phyloP scores from a whole-genome alignment of 2,888 invertebrate species.

The Spisula solida region DNA sequence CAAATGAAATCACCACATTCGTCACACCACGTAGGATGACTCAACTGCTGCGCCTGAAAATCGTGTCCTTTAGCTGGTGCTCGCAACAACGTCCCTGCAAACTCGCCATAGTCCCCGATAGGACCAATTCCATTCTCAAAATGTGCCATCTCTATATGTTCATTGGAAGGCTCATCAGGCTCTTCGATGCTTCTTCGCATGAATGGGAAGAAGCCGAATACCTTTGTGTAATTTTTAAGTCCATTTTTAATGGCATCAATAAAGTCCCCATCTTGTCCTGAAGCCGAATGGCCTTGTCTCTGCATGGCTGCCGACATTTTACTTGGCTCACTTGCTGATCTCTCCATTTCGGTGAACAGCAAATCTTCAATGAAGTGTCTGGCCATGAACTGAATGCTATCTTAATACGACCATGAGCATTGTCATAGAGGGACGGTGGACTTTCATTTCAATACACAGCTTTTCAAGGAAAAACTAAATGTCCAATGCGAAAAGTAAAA shows the following conservation, averaged over 20 bases:
- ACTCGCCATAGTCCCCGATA: slow-evolving; percentile 54
- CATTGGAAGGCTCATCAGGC: slow-evolving; percentile 53
- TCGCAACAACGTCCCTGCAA: slow-evolving; percentile 62
- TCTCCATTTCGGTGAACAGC: slow-evolving; percentile 72
- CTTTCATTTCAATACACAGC: slow-evolving; percentile 12
- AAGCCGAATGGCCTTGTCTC: slow-evolving; percentile 37
- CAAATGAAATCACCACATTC: slow-evolving; percentile 89
- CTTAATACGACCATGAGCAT: not conserved
- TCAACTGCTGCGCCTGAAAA: slow-evolving; percentile 80
- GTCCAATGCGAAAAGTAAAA: not conserved
- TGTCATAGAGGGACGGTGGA: not conserved
- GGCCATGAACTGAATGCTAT: slow-evolving; percentile 64
- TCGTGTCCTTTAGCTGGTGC: slow-evolving; percentile 79
- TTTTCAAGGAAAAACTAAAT: not conserved
- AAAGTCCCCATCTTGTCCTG: slow-evolving; percentile 67
- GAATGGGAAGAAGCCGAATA: slow-evolving; percentile 70
- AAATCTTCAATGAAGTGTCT: slow-evolving; percentile 72
- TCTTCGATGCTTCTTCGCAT: slow-evolving; percentile 65
- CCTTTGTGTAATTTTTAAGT: slow-evolving; percentile 65
- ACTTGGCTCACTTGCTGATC: slow-evolving; percentile 55
- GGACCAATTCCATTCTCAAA: slow-evolving; percentile 70
- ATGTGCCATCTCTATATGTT: slow-evolving; percentile 83
- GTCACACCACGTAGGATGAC: slow-evolving; percentile 88
- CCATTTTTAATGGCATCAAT: slow-evolving; percentile 78
- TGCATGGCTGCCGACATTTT: slow-evolving; percentile 45